Base-by-base conservation (phyloP, 2,888 invertebrate species). In the Allolobophora icterica region DNA sequence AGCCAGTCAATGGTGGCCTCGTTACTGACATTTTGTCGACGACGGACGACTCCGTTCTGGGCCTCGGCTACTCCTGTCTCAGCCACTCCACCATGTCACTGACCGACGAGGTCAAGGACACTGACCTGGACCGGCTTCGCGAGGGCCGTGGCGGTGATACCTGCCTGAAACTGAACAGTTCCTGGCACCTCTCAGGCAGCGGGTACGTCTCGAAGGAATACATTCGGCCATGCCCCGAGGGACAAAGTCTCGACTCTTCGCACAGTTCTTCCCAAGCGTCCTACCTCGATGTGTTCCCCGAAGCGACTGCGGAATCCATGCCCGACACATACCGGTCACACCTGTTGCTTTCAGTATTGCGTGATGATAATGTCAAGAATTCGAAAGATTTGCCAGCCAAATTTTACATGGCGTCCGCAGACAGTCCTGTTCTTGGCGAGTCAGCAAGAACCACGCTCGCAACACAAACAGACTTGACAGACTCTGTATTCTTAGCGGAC, bases 61-160 rank as follows among this genome's bases (percentile, higher is more conserved):
- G 34, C 24, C 87, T 35, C 35, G 35, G 33, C 35, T 34, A 35
- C 87, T 87, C 87, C 35, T 87, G 87, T 17, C 87, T 87, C 87
- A 87, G 30, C 38, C 38, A 87, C 87, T 87, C 87, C 34, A 87
- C 87, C 35, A 87, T 87, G 87, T 87, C 87, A 19, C 87, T 87
- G 35, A 87, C 87, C 15, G 87, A 87, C 34, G 87, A 35, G 38
- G 34, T 38, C 21, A 87, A 87, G n/a, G 87, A 34, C 87, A 34
- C 34, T 6, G 87, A 87, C 21, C 34, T 87, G 21, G 35, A 87
- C 6, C 87, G 34, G 35, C 87, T 87, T 21, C 87, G 87, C 87
- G 13, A 6, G 38, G 35, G 34, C 87, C 19, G 30, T n/a, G 30
- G 87, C 35, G 87, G 38, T 8, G 87, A 87, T 24, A 15, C n/a